Percentiles rank a stretch among this genome's conserved stretches.
These are phyloP conservation scores for Portunus trituberculatus DNA, from an alignment of 1,140 invertebrate species.

Conservation along the genomic window DNA sequence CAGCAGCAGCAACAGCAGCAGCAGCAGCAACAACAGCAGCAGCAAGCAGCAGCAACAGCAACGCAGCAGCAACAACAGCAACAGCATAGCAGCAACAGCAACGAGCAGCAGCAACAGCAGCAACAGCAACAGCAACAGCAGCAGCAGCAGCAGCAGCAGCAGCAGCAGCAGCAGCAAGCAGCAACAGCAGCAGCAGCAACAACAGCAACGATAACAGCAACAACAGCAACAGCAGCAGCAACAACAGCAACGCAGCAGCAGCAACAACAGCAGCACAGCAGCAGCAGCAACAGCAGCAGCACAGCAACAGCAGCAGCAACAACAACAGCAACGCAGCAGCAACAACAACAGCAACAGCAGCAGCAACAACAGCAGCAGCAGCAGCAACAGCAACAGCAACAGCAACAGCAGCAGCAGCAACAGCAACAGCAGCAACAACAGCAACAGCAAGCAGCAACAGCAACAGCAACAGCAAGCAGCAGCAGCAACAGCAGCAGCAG, in stretches of 20 bases:
- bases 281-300: no score
- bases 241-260: no score
- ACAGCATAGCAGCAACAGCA: no score
- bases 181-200: conserved; percentile 18
- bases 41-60: no score
- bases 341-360: conserved; percentile 6
- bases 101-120: not conserved
- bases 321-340: no score
- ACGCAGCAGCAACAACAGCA: no score
- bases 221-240: conserved; percentile 18
- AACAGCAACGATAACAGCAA: conserved; percentile 20
- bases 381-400: conserved; percentile 18
- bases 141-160: not conserved
- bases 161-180: no score
- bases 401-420: conserved; percentile 21
- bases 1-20: conserved; percentile 21
- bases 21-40: conserved; percentile 17
- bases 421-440: conserved; percentile 21
- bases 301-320: no score
- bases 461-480: not conserved
- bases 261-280: no score
- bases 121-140: conserved; percentile 17
- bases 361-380: conserved; percentile 6
- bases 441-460: not conserved
- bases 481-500: no score